phyloP scores from a whole-genome alignment of 2,888 invertebrate genomes.

The Stenchaetothrips biformis region DNA sequence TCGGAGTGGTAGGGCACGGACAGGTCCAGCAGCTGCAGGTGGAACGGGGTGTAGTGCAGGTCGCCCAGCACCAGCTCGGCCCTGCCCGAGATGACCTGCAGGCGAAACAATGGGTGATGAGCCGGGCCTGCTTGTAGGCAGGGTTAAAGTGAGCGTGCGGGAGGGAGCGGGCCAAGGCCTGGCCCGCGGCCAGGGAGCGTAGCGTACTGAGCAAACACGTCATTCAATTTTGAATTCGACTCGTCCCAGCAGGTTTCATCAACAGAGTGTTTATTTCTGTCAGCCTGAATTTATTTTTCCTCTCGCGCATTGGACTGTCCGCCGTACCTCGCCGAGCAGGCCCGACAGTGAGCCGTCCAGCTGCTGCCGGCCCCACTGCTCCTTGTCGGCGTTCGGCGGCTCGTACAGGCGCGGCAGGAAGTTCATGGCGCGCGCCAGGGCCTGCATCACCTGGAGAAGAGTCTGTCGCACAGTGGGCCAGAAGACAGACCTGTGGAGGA shows the following conservation, averaged over 20 bases:
- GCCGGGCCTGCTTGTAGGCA: too few species aligned
- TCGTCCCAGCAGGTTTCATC: slow-evolving; percentile 29
- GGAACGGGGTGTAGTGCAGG: slow-evolving; percentile 66
- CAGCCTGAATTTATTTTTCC: too few species aligned
- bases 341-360: slow-evolving; percentile 65
- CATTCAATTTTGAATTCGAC: too few species aligned
- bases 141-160: too few species aligned
- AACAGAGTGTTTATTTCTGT: slow-evolving; percentile 45
- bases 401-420: slow-evolving; percentile 65
- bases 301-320: too few species aligned
- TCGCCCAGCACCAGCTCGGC: slow-evolving; percentile 74
- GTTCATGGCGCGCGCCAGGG: slow-evolving; percentile 64
- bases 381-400: slow-evolving; percentile 54
- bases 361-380: slow-evolving; percentile 64
- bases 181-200: too few species aligned
- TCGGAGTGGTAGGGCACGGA: slow-evolving; percentile 74
- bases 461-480: not conserved
- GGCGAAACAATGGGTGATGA: not conserved
- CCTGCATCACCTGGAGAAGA: slow-evolving; percentile 57
- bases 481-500: too few species aligned
- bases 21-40: slow-evolving; percentile 65
- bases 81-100: slow-evolving; percentile 48
- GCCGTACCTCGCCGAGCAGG: slow-evolving; percentile 59
- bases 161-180: too few species aligned
- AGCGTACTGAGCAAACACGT: too few species aligned